Base-by-base conservation (phyloP, 2,888 invertebrate genomes). In the Melanostoma mellinum region DNA sequence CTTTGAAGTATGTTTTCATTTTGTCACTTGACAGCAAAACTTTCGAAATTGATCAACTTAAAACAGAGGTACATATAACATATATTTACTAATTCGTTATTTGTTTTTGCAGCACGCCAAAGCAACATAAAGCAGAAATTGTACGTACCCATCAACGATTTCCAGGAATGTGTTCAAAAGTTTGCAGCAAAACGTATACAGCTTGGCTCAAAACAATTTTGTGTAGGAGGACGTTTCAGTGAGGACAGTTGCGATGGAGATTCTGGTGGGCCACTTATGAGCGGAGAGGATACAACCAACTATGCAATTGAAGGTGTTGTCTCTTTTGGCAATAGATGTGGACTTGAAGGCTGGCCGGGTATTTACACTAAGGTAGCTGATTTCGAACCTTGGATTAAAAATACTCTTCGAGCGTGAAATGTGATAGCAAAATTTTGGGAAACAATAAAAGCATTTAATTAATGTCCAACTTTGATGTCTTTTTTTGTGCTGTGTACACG, bases 371-470 rank as follows among this genome's bases (percentile, higher is more conserved):
- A 93, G 48, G 93, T 95, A 1, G 90, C 93, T 0, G 90, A 92
- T 9, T 95, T 94, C 87, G 88, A 94, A 68, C 92, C 93, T 76
- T 96, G 95, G 95, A 94, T 96, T 86, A 88, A 93, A 56, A 91
- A 92, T 42, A 91, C 90, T 89, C 90, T 92, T 9, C 89, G 87
- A 53, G 89, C 92, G 3, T 92, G 88, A 88, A 42, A 10, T 65
- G 60, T 63, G 0, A 38, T 30, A 20, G 5, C 2, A 50, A 50
- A 50, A 20, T 5, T 2, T 30, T 30, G 32, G 20, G n/a, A 50
- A 50, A 5, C 1, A 42, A 8, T 9, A 9, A 42, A 42, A 42
- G 3, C 40, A n/a, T 20, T 20, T 20, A 20, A 20, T 20, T 0
- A 20, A 20, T 20, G 20, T 20, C 20, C 1, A 20, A 20, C 0